Base-by-base conservation (phyloP, 2,888 invertebrate genomes). In the Apodemia hepburni region DNA sequence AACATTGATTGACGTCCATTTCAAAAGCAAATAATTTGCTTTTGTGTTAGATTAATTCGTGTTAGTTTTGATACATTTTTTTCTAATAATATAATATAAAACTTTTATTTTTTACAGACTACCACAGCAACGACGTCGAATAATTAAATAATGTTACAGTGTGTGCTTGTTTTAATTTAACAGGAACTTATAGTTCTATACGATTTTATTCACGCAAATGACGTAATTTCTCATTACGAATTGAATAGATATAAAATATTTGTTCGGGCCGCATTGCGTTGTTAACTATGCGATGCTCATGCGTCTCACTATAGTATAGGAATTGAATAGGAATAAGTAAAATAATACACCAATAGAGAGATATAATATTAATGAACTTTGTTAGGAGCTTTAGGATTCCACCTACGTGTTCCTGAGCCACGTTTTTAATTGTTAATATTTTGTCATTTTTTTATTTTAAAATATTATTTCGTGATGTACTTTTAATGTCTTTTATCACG, bases 271-370 rank as follows among this genome's bases (percentile, higher is more conserved):
- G 59, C 54, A 38, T 42, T 61, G 64, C 68, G 66, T 60, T 64
- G 59, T 38, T 49, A 18, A 17, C 49, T 38, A 38, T 38, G 38
- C 38, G 38, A 38, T 38, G 38, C 11, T 38, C 65, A 60, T 72
- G 79, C 79, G 78, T 78, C 79, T 78, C 81, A 78, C 77, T 79
- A 75, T 86, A 87, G 84, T 75, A 77, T 90, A 89, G 90, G 90
- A 91, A 90, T 90, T 91, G 89, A 90, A 81, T 89, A 87, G 87
- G 59, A 75, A 73, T 88, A 89, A 87, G 87, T 81, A 79, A 85
- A 85, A 77, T 77, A 75, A 80, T 82, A 87, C 85, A 87, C 85
- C 83, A 84, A 85, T 87, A 86, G 81, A 82, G 75, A 77, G 79
- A 81, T 80, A 75, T 71, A 72, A 71, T 65, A 73, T 66, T 74